Evolutionary conservation across 2,797 vertebrate species (phyloP), one percentile per base, ranked within the genome.

Genomic region (Dryobates pubescens): DNA sequence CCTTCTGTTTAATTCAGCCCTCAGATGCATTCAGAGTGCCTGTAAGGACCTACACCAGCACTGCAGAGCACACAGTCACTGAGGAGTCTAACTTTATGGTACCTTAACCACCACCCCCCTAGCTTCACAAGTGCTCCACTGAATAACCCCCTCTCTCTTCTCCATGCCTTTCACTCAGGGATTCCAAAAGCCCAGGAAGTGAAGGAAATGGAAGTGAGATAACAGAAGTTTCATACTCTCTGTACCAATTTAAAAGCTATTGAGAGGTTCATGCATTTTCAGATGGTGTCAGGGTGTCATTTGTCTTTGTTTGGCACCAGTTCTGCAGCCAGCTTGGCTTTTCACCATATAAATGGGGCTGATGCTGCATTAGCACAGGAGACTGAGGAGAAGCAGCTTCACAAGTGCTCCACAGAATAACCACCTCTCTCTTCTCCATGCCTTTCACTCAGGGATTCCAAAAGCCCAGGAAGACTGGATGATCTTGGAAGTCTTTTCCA

Each of bases 191-290:
- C 45, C 58, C n/a, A 80, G 51, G 54, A 90, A 91, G 79, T 68
- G 76, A 78, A 89, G 58, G 45, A 82, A 87, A 78, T 41, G 29
- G 36, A 80, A 76, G 20, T 59, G 75, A 92, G 45, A 77, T 73
- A 89, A 69, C 61, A 92, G 80, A 73, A 63, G 26, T 74, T 88
- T 78, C 71, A 51, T 54, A 36, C 19, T 61, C 47, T 92, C 64
- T 45, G 34, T 86, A 77, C 16, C 54, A 82, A 64, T 93, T 76
- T 88, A 86, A 90, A 93, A 86, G 32, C 71, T 84, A 65, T 71
- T 76, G 81, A 91, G 54, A 73, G 75, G 27, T 92, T 79, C 38
- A 90, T 82, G 41, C 19, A 47, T 95, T 95, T 95, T 94, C 74
- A 91, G 86, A 86, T 92, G 67, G 70, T 59, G 71, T 69, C 3